phyloP scores from a whole-genome alignment of 2,888 invertebrate species.

The Limenitis camilla region DNA sequence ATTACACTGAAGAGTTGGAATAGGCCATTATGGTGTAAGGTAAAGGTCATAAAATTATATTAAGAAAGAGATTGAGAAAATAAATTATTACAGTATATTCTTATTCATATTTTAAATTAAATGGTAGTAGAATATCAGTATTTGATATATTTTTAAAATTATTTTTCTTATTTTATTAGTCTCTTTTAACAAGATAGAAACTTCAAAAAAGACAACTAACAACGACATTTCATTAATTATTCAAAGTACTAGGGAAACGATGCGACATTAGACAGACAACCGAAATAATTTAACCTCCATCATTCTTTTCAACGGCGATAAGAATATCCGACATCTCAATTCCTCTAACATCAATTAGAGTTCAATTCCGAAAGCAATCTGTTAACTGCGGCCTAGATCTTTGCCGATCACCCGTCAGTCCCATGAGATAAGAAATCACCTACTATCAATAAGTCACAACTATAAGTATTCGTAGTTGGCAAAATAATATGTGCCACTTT shows the following conservation, averaged over 20 bases:
- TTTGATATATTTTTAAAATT: too few species aligned
- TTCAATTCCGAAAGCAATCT: background rate
- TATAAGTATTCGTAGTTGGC: background rate
- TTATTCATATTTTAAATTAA: too few species aligned
- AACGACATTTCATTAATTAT: too few species aligned
- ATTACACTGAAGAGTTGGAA: conserved; percentile 1
- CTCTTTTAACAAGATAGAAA: too few species aligned
- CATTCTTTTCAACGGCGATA: too few species aligned
- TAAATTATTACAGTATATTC: background rate
- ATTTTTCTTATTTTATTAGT: too few species aligned
- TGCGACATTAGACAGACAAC: too few species aligned
- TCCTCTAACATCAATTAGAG: background rate
- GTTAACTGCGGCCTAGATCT: background rate
- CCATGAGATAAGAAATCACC: background rate
- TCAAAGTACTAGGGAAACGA: too few species aligned
- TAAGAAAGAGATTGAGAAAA: background rate
- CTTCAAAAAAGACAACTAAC: too few species aligned
- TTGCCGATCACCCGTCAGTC: background rate
- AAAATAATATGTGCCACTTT: too few species aligned
- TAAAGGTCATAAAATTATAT: background rate
- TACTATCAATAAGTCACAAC: background rate
- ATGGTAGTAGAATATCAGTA: too few species aligned
- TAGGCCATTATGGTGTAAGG: background rate
- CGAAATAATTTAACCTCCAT: too few species aligned
- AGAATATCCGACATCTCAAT: background rate